phyloP scores from a whole-genome alignment of 1,140 invertebrate genomes.

The Whitmania pigra region DNA sequence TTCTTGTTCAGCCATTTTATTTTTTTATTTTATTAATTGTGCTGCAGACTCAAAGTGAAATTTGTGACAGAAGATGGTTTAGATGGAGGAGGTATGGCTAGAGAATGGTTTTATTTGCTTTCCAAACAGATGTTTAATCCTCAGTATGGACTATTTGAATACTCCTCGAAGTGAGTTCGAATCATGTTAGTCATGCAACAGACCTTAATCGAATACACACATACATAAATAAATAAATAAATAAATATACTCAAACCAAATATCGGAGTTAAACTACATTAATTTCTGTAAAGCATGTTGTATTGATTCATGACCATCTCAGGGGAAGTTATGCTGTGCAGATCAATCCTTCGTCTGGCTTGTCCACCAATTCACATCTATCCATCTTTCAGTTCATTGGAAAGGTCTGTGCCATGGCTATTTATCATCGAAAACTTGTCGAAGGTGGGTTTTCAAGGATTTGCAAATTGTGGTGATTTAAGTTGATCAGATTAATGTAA shows the following conservation, averaged over 20 bases:
- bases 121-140: slow-evolving; percentile 99
- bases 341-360: slow-evolving; percentile 91
- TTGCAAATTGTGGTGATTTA: no score
- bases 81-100: slow-evolving; percentile 81
- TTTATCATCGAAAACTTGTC: slow-evolving; percentile 91
- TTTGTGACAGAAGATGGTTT: slow-evolving; percentile 92
- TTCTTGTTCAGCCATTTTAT: background rate
- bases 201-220: no score
- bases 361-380: slow-evolving; percentile 91
- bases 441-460: slow-evolving; percentile 54
- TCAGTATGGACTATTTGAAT: slow-evolving; percentile 96
- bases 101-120: slow-evolving; percentile 93
- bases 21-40: slow-evolving; percentile 5
- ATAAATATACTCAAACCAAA: no score
- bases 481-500: background rate
- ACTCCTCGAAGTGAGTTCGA: slow-evolving; percentile 96
- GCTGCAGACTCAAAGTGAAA: slow-evolving; percentile 77
- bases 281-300: background rate
- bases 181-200: no score
- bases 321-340: slow-evolving; percentile 97
- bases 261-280: slow-evolving; percentile 25
- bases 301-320: slow-evolving; percentile 13
- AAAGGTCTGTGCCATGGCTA: slow-evolving; percentile 90
- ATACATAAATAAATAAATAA: no score
- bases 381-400: slow-evolving; percentile 98